phyloP scores from a whole-genome alignment of 2,113 vertebrate species.

The Scolopax mira region DNA sequence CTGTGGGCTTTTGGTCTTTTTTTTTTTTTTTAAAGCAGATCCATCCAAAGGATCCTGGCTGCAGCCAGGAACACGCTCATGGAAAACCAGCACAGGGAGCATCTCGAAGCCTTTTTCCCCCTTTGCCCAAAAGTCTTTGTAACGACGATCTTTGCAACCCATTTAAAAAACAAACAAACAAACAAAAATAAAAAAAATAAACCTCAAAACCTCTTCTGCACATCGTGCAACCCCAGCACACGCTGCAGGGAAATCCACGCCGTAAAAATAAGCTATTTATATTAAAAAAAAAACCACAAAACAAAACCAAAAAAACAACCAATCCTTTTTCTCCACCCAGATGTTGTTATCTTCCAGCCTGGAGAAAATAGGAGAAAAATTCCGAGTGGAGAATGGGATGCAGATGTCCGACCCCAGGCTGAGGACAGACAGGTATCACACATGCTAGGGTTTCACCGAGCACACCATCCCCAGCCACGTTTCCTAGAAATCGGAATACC shows the following conservation, averaged over 20 bases:
- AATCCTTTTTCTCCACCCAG: not conserved
- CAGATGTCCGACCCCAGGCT: not conserved
- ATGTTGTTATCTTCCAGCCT: not conserved
- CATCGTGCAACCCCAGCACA: rapidly evolving
- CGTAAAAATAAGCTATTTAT: not conserved
- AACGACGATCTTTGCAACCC: rapidly evolving
- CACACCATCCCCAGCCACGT: not conserved
- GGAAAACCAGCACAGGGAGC: not conserved
- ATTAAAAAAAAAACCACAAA: too few species aligned
- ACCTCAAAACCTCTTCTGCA: not conserved
- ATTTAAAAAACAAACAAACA: not conserved
- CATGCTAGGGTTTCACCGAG: conserved; percentile 16
- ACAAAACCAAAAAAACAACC: not conserved
- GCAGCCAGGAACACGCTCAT: not conserved
- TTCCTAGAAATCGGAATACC: conserved; percentile 45
- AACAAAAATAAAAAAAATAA: not conserved
- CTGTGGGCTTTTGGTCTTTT: not conserved
- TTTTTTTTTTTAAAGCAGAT: not conserved
- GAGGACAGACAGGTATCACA: conserved; percentile 58
- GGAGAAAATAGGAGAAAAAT: not conserved
- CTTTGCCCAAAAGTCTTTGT: not conserved
- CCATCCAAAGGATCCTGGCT: not conserved
- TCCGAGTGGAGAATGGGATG: not conserved
- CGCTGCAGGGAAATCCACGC: not conserved
- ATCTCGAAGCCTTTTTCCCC: not conserved